phyloP scores from a whole-genome alignment of 2,797 vertebrate species.

The Pseudopleuronectes americanus region DNA sequence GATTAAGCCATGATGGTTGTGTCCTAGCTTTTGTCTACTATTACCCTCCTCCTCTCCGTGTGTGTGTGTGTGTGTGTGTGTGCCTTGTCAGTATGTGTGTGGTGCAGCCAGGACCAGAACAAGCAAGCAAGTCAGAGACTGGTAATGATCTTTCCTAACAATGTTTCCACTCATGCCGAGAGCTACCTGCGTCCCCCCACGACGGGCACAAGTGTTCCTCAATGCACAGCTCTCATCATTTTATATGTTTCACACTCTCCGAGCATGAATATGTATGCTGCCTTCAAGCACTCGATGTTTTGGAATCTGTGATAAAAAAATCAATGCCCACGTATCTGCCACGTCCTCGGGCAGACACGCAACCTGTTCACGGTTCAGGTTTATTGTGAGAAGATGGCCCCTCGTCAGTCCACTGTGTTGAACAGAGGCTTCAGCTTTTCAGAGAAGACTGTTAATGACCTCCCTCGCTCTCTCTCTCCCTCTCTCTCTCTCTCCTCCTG shows the following conservation, averaged over 20 bases:
- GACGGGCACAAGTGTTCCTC: slow-evolving; percentile 1
- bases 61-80: background rate
- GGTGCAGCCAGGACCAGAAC: slow-evolving; percentile 6
- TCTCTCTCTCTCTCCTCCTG: background rate
- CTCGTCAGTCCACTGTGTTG: slow-evolving; percentile 24
- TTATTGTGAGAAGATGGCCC: slow-evolving; percentile 27
- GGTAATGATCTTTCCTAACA: slow-evolving; percentile 12
- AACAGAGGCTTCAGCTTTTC: slow-evolving; percentile 25
- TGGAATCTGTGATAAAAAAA: slow-evolving; percentile 8
- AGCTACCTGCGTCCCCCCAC: background rate
- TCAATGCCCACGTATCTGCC: slow-evolving; percentile 38
- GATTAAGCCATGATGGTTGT: no score
- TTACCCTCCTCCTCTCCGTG: background rate
- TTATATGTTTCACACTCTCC: slow-evolving; percentile 25
- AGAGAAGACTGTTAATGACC: slow-evolving; percentile 30
- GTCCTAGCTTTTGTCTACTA: background rate
- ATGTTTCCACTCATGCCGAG: slow-evolving; percentile 7
- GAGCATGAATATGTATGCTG: slow-evolving; percentile 56
- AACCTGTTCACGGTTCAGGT: slow-evolving; percentile 37
- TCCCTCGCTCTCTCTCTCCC: background rate
- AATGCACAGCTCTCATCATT: background rate
- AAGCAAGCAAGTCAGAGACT: slow-evolving; percentile 12
- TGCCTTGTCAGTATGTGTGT: background rate
- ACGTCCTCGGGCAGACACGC: slow-evolving; percentile 37
- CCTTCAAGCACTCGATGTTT: slow-evolving; percentile 45